Evolutionary conservation across 2,888 invertebrate genomes (phyloP).

Genomic region (Melieria picta): DNA sequence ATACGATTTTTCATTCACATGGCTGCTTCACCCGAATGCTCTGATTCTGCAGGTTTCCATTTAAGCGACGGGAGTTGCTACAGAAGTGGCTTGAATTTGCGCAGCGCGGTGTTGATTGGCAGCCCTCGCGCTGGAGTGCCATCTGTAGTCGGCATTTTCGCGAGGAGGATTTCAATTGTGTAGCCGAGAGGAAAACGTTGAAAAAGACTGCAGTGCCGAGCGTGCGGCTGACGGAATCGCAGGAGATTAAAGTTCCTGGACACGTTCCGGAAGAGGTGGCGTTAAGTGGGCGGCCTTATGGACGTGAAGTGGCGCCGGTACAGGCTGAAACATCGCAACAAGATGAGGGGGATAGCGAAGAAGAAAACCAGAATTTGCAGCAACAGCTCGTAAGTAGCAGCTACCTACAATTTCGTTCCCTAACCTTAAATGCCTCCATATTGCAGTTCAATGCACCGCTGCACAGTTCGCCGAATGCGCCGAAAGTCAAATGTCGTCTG

Average conservation of each 20-base stretch:
- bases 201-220: constrained; percentile 62
- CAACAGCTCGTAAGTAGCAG: neutral
- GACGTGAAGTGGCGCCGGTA: too few species aligned
- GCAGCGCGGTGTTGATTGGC: constrained; percentile 58
- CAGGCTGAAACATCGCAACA: too few species aligned
- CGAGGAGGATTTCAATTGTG: constrained; percentile 59
- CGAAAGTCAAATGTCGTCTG: constrained; percentile 57
- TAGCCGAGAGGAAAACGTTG: constrained; percentile 57
- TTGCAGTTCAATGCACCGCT: neutral
- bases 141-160: constrained; percentile 64
- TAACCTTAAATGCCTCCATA: neutral
- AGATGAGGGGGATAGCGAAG: too few species aligned
- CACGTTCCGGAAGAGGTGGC: neutral
- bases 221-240: neutral
- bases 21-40: neutral
- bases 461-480: constrained; percentile 21
- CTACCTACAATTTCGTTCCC: neutral
- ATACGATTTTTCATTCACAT: constrained; percentile 21
- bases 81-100: constrained; percentile 63
- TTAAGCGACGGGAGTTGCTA: constrained; percentile 58
- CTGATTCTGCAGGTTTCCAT: constrained; percentile 58
- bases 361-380: too few species aligned
- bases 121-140: constrained; percentile 64
- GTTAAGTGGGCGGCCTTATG: too few species aligned
- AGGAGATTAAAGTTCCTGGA: neutral